Base-by-base conservation (phyloP, 1,140 invertebrate species). In the Calephelis nemesis region DNA sequence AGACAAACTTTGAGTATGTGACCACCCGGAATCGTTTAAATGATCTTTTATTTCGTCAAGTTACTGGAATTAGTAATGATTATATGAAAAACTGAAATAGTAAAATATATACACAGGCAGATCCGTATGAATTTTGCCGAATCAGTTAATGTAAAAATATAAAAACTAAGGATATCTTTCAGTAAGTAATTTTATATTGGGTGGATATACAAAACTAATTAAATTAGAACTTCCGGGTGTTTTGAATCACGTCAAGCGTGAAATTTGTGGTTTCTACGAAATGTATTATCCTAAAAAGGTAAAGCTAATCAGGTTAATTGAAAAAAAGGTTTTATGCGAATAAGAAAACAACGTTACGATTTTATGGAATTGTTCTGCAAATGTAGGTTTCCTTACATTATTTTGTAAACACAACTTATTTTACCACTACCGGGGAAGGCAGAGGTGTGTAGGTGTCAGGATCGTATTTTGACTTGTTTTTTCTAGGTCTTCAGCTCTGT, bases 191-290 rank as follows among this genome's bases (percentile, higher is more conserved):
- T 52, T 15, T 52, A 52, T 13, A 13, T 13, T 13, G 7, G 50
- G 9, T 45, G 8, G 8, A 45, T 45, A 45, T 45, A 45, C 8
- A 19, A 52, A 15, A 8, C 5, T 52, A 52, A 52, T 52, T 52
- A 15, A 52, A 52, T 52, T 15, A 52, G 9, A 5, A 10, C 50
- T 52, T 52, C 50, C 13, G 50, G 50, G 50, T 52, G 50, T 52
- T 52, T 15, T 52, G 15, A n/a, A 15, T 9, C 50, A 6, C 15
- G 15, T 15, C 50, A 52, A 52, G 50, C 50, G 50, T 52, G 15
- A 52, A 52, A 52, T 52, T 52, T 52, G 50, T 52, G 50, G 50
- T 52, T 52, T 52, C 50, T 52, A 9, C 50, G 50, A 52, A 52
- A 52, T 52, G 13, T 19, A 9, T 19, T 52, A n/a, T 52, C 9